Percentiles rank a stretch among this genome's conserved stretches.
Evolutionary conservation across 2,797 vertebrate genomes (phyloP).

Genomic region (Vespertilio murinus): DNA sequence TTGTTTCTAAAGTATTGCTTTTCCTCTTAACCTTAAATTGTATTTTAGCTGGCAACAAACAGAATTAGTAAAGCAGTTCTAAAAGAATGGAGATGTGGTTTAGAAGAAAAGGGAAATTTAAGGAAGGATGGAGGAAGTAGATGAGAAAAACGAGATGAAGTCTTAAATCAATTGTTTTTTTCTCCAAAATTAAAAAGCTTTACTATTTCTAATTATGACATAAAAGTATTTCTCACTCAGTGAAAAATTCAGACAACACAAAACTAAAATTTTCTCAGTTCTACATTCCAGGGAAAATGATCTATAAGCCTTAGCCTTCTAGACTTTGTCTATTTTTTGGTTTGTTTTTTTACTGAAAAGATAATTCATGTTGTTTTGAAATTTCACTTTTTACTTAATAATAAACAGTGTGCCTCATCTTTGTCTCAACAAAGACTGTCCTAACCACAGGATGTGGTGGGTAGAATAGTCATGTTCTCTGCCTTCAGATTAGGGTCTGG

Average conservation of each 20-base stretch:
- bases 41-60: background rate
- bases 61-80: background rate
- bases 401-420: background rate
- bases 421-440: background rate
- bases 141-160: background rate
- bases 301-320: background rate
- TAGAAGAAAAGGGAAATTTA: background rate
- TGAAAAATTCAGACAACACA: background rate
- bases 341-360: background rate
- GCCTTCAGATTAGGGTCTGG: background rate
- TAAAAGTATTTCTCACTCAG: background rate
- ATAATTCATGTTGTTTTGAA: background rate
- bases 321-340: background rate
- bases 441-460: background rate
- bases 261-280: background rate
- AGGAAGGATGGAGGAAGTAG: background rate
- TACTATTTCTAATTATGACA: background rate
- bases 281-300: background rate
- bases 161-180: background rate
- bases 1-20: background rate
- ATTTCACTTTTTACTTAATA: slow-evolving; percentile 18
- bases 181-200: background rate
- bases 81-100: background rate
- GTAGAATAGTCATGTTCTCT: background rate
- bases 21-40: background rate